Evolutionary conservation across 2,113 vertebrate species (phyloP), one percentile per base, ranked within the genome.

Genomic region (Chaetops frenatus): DNA sequence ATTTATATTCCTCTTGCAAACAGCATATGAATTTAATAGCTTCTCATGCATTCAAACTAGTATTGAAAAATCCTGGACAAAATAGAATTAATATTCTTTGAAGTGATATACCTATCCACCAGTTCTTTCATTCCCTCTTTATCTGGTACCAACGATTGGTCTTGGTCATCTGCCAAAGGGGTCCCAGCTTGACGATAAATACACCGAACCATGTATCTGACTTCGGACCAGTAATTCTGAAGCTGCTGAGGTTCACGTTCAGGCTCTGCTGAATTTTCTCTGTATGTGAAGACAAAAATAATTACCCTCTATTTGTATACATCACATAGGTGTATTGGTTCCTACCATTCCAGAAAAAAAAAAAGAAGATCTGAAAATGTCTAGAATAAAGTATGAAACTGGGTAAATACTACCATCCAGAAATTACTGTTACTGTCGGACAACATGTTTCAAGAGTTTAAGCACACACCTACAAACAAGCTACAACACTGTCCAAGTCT

Each of bases 191-290:
- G 99, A 24, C 99, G 99, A 97, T 99, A 99, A 95, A 99, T 99
- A 95, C 99, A 99, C 72, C 99, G 98, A 58, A 99, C 99, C 96
- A 99, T 98, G 96, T 99, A 99, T 66, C 99, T 98, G 67, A 99
- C 99, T 97, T 99, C 99, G 4, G 99, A 99, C 99, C 99, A 99
- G 97, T 98, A 99, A 96, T 99, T 99, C 97, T 99, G 99, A 86
- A 99, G 99, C 96, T 99, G 99, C 97, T 99, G 99, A 23, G 99
- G 99, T 95, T 99, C 99, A 60, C 98, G 98, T 95, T 99, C 99
- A 12, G 98, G 98, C 95, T 99, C 99, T 33, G 98, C 98, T 24
- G 99, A 98, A 92, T 99, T 98, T 96, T 99, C 99, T 96, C 99
- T 99, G 97, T 23, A 61, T 86, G 70, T 13, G 62, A 88, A 25